Evolutionary conservation across 2,797 vertebrate genomes (phyloP).

Genomic region (Glossophaga mutica): DNA sequence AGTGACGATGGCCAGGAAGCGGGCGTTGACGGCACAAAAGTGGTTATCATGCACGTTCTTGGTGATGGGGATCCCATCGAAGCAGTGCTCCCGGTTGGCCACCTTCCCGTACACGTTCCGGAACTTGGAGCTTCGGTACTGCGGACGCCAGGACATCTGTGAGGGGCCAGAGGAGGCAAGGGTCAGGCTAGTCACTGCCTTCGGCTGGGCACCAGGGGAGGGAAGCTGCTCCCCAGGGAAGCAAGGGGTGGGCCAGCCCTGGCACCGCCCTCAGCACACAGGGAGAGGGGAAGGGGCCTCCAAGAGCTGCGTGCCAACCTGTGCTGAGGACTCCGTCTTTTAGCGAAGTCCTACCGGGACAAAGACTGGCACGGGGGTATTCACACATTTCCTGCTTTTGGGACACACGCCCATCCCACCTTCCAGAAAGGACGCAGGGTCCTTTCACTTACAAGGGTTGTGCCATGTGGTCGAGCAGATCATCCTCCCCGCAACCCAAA

Average conservation of each 20-base stretch:
- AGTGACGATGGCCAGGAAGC: conserved; percentile 95
- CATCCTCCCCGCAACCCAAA: background rate
- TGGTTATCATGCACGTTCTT: conserved; percentile 99
- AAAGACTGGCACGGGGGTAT: background rate
- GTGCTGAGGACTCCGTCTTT: background rate
- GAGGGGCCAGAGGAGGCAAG: background rate
- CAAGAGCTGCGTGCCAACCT: accelerated
- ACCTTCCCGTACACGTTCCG: conserved; percentile 98
- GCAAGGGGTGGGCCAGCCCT: background rate
- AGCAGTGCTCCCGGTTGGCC: conserved; percentile 95
- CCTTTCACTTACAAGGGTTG: background rate
- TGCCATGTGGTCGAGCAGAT: background rate
- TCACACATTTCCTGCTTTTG: background rate
- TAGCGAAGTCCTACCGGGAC: background rate
- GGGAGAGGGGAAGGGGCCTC: background rate
- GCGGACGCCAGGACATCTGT: conserved; percentile 99
- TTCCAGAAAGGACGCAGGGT: background rate
- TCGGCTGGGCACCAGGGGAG: background rate
- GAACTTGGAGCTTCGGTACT: conserved; percentile 99
- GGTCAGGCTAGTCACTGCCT: background rate
- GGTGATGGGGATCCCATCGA: conserved; percentile 96
- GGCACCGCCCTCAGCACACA: accelerated
- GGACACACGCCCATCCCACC: background rate
- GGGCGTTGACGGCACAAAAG: conserved; percentile 96
- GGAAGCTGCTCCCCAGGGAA: background rate